Evolutionary conservation across 2,888 invertebrate genomes (phyloP).

Genomic region (Acholoe squamosa): DNA sequence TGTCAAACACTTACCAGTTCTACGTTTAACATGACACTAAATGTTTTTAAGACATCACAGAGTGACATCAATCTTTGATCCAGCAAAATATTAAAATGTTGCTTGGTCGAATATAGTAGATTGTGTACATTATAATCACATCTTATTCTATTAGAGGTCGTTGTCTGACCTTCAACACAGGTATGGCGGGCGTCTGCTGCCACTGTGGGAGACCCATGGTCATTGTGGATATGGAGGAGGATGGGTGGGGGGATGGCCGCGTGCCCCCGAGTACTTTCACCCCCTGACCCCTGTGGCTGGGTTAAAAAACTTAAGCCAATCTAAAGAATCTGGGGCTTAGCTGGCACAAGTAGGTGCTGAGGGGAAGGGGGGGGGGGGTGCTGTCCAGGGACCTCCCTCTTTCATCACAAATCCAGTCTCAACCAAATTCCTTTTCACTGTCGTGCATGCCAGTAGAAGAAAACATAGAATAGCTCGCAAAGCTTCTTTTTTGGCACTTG

Average conservation of each 20-base stretch:
- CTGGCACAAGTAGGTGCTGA: neutral
- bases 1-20: too few relatives aligned
- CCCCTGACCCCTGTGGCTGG: slow-evolving; percentile 35
- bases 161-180: neutral
- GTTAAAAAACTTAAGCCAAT: slow-evolving; percentile 56
- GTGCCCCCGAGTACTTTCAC: slow-evolving; percentile 35
- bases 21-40: too few relatives aligned
- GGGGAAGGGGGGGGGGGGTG: neutral
- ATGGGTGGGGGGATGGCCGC: neutral
- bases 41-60: too few relatives aligned
- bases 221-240: neutral
- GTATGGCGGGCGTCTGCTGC: neutral
- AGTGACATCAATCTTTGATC: too few relatives aligned
- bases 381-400: neutral
- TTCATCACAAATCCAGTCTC: neutral
- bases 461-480: neutral
- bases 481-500: slow-evolving; percentile 10
- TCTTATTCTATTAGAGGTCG: too few relatives aligned
- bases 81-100: too few relatives aligned
- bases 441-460: neutral
- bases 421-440: neutral
- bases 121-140: too few relatives aligned
- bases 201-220: neutral
- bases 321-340: slow-evolving; percentile 49
- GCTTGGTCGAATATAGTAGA: too few relatives aligned